Conservation (phyloP, 2,888 invertebrate species). For the Aplocera efformata region DNA sequence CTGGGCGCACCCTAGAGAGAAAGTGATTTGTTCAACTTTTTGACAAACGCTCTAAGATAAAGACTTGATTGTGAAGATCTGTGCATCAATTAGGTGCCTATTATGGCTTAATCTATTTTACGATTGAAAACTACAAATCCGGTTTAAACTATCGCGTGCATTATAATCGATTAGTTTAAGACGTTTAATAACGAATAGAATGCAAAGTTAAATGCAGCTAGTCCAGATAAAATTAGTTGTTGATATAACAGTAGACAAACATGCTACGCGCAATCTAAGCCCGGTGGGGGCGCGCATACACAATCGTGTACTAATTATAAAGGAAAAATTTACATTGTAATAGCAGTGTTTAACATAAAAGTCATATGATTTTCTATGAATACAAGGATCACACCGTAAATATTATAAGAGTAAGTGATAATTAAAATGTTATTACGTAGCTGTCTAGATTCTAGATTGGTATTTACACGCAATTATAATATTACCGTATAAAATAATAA, state of each 20-base stretch:
- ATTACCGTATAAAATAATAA: no score
- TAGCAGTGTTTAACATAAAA: slow-evolving; percentile 4
- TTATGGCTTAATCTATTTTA: no score
- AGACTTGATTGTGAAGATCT: no score
- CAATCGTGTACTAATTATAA: slow-evolving; percentile 22
- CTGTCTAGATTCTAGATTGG: no score
- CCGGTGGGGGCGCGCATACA: slow-evolving; percentile 22
- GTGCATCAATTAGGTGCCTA: no score
- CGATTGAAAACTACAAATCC: background rate
- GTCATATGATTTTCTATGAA: background rate
- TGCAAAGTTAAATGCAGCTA: slow-evolving; percentile 17
- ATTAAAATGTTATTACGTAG: no score
- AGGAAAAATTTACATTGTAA: slow-evolving; percentile 12
- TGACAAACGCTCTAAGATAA: no score
- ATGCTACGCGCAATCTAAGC: slow-evolving; percentile 28
- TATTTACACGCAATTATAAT: no score
- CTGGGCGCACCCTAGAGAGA: no score
- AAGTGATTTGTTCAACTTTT: no score
- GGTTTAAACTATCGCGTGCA: slow-evolving; percentile 8
- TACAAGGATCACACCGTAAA: background rate
- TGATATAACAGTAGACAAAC: slow-evolving; percentile 21
- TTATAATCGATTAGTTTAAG: slow-evolving; percentile 18
- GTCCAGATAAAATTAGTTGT: slow-evolving; percentile 20
- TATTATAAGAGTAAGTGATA: no score
- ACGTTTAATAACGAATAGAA: slow-evolving; percentile 18